These are phyloP conservation scores for Metopolophium dirhodum DNA, from an alignment of 1,140 invertebrate species.

Conservation along the genomic window DNA sequence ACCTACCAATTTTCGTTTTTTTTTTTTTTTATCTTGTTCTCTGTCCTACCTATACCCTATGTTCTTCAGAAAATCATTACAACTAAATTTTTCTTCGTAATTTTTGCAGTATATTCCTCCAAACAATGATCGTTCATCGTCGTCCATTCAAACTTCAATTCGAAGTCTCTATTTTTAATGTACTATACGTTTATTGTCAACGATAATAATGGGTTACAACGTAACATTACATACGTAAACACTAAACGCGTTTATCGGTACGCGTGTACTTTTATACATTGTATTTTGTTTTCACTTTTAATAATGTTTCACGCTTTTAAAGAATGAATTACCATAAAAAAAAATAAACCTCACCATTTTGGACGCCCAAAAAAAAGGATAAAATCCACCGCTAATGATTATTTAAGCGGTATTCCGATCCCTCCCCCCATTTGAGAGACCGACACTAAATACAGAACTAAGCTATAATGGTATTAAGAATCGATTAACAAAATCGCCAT, in stretches of 20 bases:
- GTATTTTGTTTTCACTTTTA: not conserved
- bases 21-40: not conserved
- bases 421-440: not conserved
- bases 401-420: constrained; percentile 38
- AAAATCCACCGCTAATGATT: constrained; percentile 23
- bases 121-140: too few species aligned
- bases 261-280: not conserved
- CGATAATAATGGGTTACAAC: not conserved
- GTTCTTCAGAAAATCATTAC: not conserved
- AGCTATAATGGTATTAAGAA: constrained; percentile 47
- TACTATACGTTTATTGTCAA: not conserved
- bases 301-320: not conserved
- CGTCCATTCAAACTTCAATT: not conserved
- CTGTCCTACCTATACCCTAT: too few species aligned
- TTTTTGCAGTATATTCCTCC: not conserved
- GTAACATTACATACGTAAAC: not conserved
- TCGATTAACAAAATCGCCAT: constrained; percentile 56
- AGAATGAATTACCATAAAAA: constrained; percentile 38
- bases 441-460: constrained; percentile 28
- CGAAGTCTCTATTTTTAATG: not conserved
- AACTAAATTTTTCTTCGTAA: not conserved
- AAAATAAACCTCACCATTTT: not conserved
- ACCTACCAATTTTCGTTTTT: not conserved
- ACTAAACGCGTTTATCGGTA: not conserved
- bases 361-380: not conserved